Evolutionary conservation across 92 coral and sea anemone genomes (phyloP).

Genomic region (Galaxea fascicularis): DNA sequence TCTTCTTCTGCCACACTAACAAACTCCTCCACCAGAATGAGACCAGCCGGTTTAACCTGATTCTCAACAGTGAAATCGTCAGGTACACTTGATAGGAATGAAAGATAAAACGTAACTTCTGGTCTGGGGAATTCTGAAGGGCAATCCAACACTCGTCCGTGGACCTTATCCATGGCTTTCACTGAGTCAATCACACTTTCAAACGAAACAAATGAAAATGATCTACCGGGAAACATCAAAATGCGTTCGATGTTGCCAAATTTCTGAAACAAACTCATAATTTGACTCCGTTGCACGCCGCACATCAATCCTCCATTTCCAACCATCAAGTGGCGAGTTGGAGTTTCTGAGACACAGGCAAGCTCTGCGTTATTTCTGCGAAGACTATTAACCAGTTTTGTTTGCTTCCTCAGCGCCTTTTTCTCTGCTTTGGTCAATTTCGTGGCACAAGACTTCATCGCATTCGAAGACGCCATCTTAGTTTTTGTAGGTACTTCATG

Average conservation of each 20-base stretch:
- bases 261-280: conserved; percentile 70
- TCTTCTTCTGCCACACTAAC: conserved; percentile 77
- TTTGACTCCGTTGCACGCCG: conserved; percentile 80
- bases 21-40: conserved; percentile 79
- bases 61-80: conserved; percentile 55
- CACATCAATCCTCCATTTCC: conserved; percentile 98
- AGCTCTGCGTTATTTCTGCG: conserved; percentile 72
- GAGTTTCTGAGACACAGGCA: conserved; percentile 72
- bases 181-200: conserved; percentile 63
- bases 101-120: conserved; percentile 77
- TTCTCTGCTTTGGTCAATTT: conserved; percentile 91
- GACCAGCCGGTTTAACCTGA: conserved; percentile 76
- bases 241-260: conserved; percentile 83
- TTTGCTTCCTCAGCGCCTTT: conserved; percentile 87
- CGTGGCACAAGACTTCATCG: conserved; percentile 51
- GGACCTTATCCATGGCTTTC: conserved; percentile 77
- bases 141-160: conserved; percentile 74
- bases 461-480: conserved; percentile 85
- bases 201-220: conserved; percentile 87
- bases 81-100: conserved; percentile 77
- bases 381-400: conserved; percentile 75
- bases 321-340: conserved; percentile 86
- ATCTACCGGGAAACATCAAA: conserved; percentile 89
- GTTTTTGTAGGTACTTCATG: not conserved
- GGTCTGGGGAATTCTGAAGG: conserved; percentile 66